A percentile compares a stretch with the other conserved stretches of the same genome.
Conservation (phyloP, 2,888 invertebrate species). For the Melanophora roralis region DNA sequence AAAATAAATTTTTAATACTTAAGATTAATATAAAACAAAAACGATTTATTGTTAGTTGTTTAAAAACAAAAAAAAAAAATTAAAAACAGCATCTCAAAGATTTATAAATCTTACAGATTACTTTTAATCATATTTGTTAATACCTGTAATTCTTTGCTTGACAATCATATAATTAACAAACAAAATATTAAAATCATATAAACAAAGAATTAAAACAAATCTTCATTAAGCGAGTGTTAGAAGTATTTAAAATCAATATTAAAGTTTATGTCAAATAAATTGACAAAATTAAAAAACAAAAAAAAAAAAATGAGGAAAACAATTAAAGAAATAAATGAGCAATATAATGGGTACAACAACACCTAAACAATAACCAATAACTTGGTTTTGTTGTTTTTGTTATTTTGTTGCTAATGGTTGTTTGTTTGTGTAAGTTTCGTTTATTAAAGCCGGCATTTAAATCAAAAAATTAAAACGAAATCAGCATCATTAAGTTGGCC, state of each 20-base stretch:
- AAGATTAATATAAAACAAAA: too few relatives aligned
- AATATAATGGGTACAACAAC: not conserved
- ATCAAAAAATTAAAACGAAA: constrained; percentile 1
- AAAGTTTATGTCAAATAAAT: not conserved
- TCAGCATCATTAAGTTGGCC: constrained; percentile 1
- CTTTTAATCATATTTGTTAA: not conserved
- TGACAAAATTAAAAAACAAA: not conserved
- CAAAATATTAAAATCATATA: too few relatives aligned
- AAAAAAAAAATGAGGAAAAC: not conserved
- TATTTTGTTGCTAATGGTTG: not conserved
- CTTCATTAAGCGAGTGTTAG: too few relatives aligned
- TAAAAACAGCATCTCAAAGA: not conserved
- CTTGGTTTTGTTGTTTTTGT: not conserved
- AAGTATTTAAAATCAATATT: not conserved
- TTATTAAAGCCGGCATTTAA: constrained; percentile 51
- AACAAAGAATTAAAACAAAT: too few relatives aligned
- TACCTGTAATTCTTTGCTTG: too few relatives aligned
- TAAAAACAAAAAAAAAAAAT: not conserved
- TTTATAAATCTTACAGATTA: not conserved
- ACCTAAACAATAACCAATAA: not conserved
- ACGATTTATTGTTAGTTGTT: not conserved
- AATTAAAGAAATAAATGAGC: not conserved
- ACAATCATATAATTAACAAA: too few relatives aligned
- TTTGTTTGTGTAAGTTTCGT: not conserved
- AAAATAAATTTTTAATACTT: too few relatives aligned